Evolutionary conservation across 2,888 invertebrate species (phyloP), one percentile per base, ranked within the genome.

Genomic region (Nebria brevicollis): DNA sequence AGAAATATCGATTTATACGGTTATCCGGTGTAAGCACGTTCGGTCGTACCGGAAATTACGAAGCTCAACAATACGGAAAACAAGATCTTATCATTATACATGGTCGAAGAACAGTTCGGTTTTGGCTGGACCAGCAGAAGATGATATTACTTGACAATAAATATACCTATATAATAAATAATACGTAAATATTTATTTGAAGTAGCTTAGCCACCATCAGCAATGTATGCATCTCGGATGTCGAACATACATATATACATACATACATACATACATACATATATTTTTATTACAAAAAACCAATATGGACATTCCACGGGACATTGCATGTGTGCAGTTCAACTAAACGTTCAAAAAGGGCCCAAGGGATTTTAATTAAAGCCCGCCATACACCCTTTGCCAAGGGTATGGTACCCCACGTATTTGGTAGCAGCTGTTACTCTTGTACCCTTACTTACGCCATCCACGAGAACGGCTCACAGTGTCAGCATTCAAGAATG

Each of bases 301-400:
- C 75, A 75, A 54, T 75, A 7, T 75, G 13, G 20, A 64, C 64
- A 75, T 75, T 64, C 75, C 13, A 25, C 6, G 64, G 64, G 64
- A 64, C 54, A 75, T 34, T 34, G 34, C 5, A 34, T 34, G 42
- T 41, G 66, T 42, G 64, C 64, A 76, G 66, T 76, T 25, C 66
- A 76, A 66, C 80, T 80, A 80, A 80, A 80, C 75, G 80, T 81
- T 82, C 82, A 84, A 88, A 88, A 87, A 87, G 87, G 86, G 86
- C 89, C 86, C 87, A 82, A 84, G 87, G 89, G 88, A 86, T 88
- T 89, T 89, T 89, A 89, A 89, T 89, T 89, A 89, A 89, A 89
- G 86, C 86, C 84, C 86, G 85, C 86, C 75, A 34, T 34, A 34
- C 34, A 34, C 76, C 80, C 75, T 42, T n/a, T 72, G 11, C 25